These are phyloP conservation scores for Anoplius nigerrimus DNA, from an alignment of 2,888 invertebrate species.

Conservation along the genomic window DNA sequence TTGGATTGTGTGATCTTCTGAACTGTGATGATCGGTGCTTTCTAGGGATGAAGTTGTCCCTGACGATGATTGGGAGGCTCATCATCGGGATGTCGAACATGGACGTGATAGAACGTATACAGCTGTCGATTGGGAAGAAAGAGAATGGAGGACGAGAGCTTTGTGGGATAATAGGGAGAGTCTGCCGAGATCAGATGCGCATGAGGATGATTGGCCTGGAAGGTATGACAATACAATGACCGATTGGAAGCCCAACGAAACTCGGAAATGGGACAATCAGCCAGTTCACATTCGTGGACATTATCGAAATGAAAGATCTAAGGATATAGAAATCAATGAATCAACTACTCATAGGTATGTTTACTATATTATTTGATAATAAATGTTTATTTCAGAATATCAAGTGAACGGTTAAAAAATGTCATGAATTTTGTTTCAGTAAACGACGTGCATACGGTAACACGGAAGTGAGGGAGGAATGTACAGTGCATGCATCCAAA, in stretches of 20 bases:
- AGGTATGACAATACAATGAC: conserved; percentile 69
- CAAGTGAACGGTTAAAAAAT: too few relatives aligned
- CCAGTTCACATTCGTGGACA: conserved; percentile 66
- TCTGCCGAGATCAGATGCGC: conserved; percentile 69
- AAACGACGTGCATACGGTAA: conserved; percentile 66
- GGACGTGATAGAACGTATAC: conserved; percentile 63
- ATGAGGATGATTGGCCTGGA: conserved; percentile 71
- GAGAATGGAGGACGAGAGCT: conserved; percentile 69
- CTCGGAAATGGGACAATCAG: conserved; percentile 72
- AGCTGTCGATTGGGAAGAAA: conserved; percentile 69
- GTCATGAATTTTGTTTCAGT: conserved; percentile 47
- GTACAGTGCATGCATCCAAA: conserved; percentile 62
- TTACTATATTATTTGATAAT: neutral
- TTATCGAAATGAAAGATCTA: conserved; percentile 69
- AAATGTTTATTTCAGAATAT: conserved; percentile 46
- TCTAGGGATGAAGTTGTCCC: conserved; percentile 64
- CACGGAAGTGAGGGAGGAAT: conserved; percentile 68
- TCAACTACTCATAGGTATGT: conserved; percentile 47
- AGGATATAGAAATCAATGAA: conserved; percentile 65
- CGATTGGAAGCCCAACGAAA: conserved; percentile 70
- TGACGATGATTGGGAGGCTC: conserved; percentile 71
- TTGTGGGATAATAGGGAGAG: conserved; percentile 72
- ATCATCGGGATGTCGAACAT: conserved; percentile 69
- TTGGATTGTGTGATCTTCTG: conserved; percentile 7
- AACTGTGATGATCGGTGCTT: neutral